Percentiles rank a stretch among this genome's conserved stretches.
phyloP scores from a whole-genome alignment of 1,140 invertebrate genomes.

The Harpegnathos saltator region DNA sequence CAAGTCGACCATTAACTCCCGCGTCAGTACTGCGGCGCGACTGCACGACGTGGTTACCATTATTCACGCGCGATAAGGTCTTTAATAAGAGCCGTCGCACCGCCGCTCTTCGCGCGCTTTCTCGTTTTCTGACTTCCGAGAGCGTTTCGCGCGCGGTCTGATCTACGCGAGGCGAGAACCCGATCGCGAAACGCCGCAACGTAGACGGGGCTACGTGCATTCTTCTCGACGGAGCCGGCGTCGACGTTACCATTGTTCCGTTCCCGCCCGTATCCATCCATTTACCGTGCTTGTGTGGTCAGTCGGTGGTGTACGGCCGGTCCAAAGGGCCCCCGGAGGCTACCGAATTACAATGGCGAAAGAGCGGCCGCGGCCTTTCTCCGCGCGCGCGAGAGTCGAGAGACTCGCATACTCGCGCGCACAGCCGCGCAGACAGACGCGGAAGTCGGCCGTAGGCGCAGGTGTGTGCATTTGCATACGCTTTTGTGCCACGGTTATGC shows the following conservation, averaged over 20 bases:
- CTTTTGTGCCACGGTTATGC: conserved; percentile 7
- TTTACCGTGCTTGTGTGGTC: conserved; percentile 46
- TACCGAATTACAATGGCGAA: conserved; percentile 70
- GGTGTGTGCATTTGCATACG: conserved; percentile 55
- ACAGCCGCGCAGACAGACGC: neutral
- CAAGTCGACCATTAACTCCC: neutral
- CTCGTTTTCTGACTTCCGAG: no score
- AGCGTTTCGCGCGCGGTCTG: conserved; percentile 30
- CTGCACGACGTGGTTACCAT: neutral
- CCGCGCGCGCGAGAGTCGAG: no score
- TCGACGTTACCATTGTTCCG: conserved; percentile 60
- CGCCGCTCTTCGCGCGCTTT: neutral
- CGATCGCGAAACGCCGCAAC: conserved; percentile 20
- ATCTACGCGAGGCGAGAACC: conserved; percentile 30
- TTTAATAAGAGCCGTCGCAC: conserved; percentile 14
- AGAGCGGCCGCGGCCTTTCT: conserved; percentile 63
- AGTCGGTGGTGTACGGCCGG: conserved; percentile 56
- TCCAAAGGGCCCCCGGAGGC: conserved; percentile 59
- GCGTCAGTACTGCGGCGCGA: neutral
- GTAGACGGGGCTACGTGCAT: conserved; percentile 5
- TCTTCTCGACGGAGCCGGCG: conserved; percentile 1
- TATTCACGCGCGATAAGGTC: conserved; percentile 27
- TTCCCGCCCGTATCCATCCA: conserved; percentile 41
- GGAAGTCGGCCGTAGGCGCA: conserved; percentile 58
- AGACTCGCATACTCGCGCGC: no score